Evolutionary conservation across 2,797 vertebrate genomes (phyloP), one percentile per base, ranked within the genome.

Genomic region (Hyperoplus lanceolatus): DNA sequence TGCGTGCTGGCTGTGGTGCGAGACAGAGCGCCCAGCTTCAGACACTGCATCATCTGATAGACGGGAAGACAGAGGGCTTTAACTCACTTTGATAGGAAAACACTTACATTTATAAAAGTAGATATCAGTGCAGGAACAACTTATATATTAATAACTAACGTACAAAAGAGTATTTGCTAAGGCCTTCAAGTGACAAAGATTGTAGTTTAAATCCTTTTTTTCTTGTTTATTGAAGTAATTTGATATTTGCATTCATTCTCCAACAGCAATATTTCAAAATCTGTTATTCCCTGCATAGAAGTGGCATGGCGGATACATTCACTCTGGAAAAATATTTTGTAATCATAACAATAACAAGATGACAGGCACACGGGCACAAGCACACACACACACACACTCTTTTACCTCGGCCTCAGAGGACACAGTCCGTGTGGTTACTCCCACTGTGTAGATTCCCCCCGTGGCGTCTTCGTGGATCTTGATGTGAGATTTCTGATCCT

Each of bases 1-100:
- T 99, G 97, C 29, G 98, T 99, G 91, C 98, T 99, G 79, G 97
- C 98, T 1, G 98, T 99, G 82, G 97, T 98, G 59, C 97, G 97
- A 57, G 96, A 99, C 77, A 99, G 89, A 78, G 97, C 97, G 0
- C 97, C 97, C 85, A 99, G 89, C 92, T 99, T 98, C 91, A 99
- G 89, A 90, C 97, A 98, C 93, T 99, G 97, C 93, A 98, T 95
- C 97, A 99, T 98, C 97, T 99, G 75, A 15, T 29, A 21, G 29
- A 79, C 82, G 48, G 16, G 13, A 36, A 63, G 36, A 75, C 9
- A 70, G 16, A 29, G 46, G 45, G 3, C 5, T 39, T 42, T 15
- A 39, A 18, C 64, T 49, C 4, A 51, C 29, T 9, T 8, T 1
- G 16, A 7, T 8, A 9, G 42, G n/a, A 42, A 64, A 11, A 62